Evolutionary conservation across 2,113 vertebrate species (phyloP).

Genomic region (Guaruba guarouba): DNA sequence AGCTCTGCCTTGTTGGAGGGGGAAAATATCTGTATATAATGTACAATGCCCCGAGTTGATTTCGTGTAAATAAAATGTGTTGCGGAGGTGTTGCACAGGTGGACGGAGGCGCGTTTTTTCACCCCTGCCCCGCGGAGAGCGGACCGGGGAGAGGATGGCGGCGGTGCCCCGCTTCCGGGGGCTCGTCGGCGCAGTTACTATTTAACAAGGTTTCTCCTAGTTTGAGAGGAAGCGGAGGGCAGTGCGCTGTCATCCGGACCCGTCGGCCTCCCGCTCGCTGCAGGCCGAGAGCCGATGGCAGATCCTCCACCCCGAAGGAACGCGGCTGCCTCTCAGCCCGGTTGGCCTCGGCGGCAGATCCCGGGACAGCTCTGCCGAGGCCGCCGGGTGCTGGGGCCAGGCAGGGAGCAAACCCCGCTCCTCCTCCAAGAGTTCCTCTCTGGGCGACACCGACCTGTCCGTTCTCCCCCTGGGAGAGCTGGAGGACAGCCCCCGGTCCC

Average conservation of each 20-base stretch:
- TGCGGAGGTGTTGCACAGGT: slow-evolving; percentile 85
- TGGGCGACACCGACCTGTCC: background rate
- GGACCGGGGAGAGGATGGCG: background rate
- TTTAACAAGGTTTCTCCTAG: fast-evolving
- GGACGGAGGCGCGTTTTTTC: slow-evolving; percentile 61
- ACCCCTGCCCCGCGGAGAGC: background rate
- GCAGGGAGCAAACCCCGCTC: background rate
- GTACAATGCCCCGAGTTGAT: slow-evolving; percentile 67
- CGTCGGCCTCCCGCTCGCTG: background rate
- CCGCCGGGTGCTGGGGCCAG: too few relatives aligned
- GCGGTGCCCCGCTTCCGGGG: background rate
- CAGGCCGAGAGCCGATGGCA: background rate
- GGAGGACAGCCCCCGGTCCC: background rate
- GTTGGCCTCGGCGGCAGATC: background rate
- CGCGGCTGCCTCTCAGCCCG: background rate
- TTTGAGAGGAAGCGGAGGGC: background rate
- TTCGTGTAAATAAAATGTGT: slow-evolving; percentile 77
- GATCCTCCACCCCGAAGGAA: background rate
- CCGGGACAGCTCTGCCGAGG: background rate
- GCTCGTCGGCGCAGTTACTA: background rate
- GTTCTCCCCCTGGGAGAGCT: fast-evolving
- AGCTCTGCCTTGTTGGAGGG: slow-evolving; percentile 75
- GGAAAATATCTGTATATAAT: slow-evolving; percentile 81
- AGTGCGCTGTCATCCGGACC: background rate
- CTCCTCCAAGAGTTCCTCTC: background rate